Conservation (phyloP, 2,113 vertebrate species). For the Daubentonia madagascariensis region DNA sequence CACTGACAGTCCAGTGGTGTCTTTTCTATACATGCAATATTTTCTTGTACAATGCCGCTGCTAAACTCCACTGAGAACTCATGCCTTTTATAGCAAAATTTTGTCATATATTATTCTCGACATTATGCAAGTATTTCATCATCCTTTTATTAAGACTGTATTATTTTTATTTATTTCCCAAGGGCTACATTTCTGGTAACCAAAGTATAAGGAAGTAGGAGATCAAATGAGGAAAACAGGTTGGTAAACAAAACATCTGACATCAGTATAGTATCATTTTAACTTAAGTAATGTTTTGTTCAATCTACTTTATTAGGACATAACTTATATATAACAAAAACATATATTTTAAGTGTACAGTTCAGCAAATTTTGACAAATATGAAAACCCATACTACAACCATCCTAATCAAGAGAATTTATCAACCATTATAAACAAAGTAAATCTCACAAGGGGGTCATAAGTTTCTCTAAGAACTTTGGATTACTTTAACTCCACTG, state of each 20-base stretch:
- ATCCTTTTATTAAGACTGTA: not conserved
- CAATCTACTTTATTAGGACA: not conserved
- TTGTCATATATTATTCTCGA: not conserved
- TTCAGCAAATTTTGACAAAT: conserved; percentile 35
- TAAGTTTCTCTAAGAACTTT: not conserved
- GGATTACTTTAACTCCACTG: not conserved
- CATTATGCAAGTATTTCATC: not conserved
- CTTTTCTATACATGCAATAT: not conserved
- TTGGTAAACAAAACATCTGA: not conserved
- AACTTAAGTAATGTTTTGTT: not conserved
- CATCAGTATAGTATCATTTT: not conserved
- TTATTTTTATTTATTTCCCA: conserved; percentile 29
- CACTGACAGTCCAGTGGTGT: not conserved
- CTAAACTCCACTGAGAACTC: not conserved
- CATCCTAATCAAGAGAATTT: not conserved
- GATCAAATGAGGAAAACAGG: not conserved
- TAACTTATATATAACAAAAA: conserved; percentile 8
- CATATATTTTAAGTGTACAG: not conserved
- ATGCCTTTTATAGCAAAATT: not conserved
- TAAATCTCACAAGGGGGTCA: not conserved
- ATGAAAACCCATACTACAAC: not conserved
- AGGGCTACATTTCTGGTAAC: not conserved
- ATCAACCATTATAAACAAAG: not conserved
- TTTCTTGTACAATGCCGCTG: not conserved
- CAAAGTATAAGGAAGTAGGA: not conserved